Evolutionary conservation across 2,797 vertebrate species (phyloP).

Genomic region (Sparus aurata): DNA sequence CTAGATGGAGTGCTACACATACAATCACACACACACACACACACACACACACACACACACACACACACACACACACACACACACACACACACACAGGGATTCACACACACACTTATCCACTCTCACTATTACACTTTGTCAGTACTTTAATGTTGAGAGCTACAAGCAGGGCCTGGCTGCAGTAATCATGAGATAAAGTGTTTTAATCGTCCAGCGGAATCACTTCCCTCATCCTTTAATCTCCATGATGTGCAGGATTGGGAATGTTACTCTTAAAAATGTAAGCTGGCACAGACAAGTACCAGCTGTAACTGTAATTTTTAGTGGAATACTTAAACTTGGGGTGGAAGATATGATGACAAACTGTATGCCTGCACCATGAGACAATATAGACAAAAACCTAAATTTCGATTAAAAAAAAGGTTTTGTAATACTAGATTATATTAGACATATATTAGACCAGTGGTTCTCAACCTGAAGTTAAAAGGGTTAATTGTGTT

Average conservation of each 20-base stretch:
- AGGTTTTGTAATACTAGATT: too few species aligned
- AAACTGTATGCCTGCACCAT: background rate
- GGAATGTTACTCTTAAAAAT: conserved; percentile 28
- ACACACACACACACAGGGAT: background rate
- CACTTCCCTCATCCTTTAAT: conserved; percentile 67
- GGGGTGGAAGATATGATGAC: background rate
- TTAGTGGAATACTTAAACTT: background rate
- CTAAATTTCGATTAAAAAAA: too few species aligned
- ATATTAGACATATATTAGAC: background rate
- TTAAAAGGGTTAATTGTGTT: too few species aligned
- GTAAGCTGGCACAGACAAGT: conserved; percentile 29
- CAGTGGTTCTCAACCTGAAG: background rate
- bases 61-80: background rate
- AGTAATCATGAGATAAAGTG: conserved; percentile 66
- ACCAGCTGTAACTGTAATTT: conserved; percentile 10
- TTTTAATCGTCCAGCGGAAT: conserved; percentile 64
- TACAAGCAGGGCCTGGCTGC: conserved; percentile 25
- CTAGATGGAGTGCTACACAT: conserved; percentile 4
- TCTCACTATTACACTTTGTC: conserved; percentile 29
- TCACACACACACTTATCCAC: conserved; percentile 19
- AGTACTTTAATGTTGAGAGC: conserved; percentile 44
- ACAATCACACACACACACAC: background rate
- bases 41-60: conserved; percentile 19
- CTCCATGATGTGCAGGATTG: conserved; percentile 55
- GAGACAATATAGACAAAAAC: background rate